Base-by-base conservation (phyloP, 2,888 invertebrate genomes). In the Eremobia ochroleuca region DNA sequence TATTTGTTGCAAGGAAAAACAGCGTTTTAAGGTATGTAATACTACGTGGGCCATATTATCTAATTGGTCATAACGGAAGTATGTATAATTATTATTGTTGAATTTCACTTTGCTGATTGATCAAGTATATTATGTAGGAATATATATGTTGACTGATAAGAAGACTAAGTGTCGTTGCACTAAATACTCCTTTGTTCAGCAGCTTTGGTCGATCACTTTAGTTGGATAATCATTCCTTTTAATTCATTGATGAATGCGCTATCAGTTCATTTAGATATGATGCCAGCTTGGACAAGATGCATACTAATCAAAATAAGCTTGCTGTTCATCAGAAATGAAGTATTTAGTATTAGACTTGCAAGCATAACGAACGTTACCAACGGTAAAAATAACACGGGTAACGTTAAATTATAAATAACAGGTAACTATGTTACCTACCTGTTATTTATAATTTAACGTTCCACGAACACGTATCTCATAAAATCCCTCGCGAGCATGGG, bases 361-460 rank as follows among this genome's bases (percentile, higher is more conserved):
- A 66, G 67, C 65, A n/a, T 37, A 73, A 8, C 28, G 46, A 68
- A 70, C 62, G 61, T 34, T 64, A 40, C 87, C 91, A 93, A 92
- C 93, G 92, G 94, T 90, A 85, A 67, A 88, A 88, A 82, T 86
- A 87, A 80, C 79, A 79, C 85, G 73, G 58, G 68, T 43, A n/a
- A n/a, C n/a, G n/a, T n/a, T n/a, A n/a, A n/a, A n/a, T n/a, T n/a
- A n/a, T n/a, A n/a, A n/a, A n/a, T n/a, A n/a, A n/a, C n/a, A 46
- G 65, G 66, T 72, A 78, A 83, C 80, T 83, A n/a, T n/a, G n/a
- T n/a, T 86, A 83, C 82, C 82, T 89, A 91, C 87, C 85, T 88
- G 90, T 86, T 92, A 94, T 94, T 93, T 93, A 93, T 93, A 93
- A 93, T 94, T 92, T 92, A 94, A 93, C 93, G 93, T 93, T 92